Conservation (phyloP, 1,140 invertebrate species). For the Drosophila lini region DNA sequence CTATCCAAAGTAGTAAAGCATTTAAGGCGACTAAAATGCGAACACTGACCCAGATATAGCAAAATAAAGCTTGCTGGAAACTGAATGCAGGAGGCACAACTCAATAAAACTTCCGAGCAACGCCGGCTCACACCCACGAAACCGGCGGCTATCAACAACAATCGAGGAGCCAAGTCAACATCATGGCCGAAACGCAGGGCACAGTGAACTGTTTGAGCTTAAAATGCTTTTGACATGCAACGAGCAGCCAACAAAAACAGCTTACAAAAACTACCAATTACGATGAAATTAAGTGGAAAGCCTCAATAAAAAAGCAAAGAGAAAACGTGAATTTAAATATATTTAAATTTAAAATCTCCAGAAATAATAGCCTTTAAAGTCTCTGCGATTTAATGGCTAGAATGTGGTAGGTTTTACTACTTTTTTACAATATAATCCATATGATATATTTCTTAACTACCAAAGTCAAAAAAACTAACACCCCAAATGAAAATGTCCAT, state of each 20-base stretch:
- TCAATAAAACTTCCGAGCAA: conserved; percentile 31
- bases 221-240: conserved; percentile 75
- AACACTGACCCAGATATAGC: conserved; percentile 49
- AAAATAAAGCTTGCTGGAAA: conserved; percentile 18
- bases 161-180: conserved; percentile 35
- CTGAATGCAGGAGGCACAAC: conserved; percentile 25
- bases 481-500: background rate
- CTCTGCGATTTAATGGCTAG: background rate
- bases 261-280: conserved; percentile 41
- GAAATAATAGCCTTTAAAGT: background rate
- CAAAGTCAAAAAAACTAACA: background rate
- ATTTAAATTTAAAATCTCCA: background rate
- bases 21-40: conserved; percentile 29
- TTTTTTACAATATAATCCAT: background rate
- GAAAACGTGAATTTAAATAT: background rate
- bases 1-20: conserved; percentile 14
- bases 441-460: background rate
- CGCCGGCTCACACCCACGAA: conserved; percentile 6
- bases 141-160: conserved; percentile 29
- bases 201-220: conserved; percentile 46
- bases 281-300: conserved; percentile 52
- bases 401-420: background rate
- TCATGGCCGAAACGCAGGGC: conserved; percentile 44
- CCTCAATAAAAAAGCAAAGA: conserved; percentile 12
- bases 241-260: conserved; percentile 37